Conservation (phyloP, 2,888 invertebrate genomes). For the Andrena haemorrhoa region DNA sequence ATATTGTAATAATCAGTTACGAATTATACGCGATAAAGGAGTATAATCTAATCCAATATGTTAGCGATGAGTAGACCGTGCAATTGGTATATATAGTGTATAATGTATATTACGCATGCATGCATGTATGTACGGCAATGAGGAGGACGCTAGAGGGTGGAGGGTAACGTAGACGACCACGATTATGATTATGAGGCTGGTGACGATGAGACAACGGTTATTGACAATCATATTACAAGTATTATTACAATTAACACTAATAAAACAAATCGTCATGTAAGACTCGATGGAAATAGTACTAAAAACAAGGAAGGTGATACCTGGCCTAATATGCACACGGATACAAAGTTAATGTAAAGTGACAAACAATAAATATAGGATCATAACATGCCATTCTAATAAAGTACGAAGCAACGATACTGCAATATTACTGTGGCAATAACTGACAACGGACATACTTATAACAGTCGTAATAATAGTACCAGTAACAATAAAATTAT, state of each 20-base stretch:
- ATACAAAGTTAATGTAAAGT: conserved; percentile 17
- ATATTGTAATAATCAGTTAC: conserved; percentile 5
- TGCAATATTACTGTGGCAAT: conserved; percentile 18
- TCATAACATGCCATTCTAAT: conserved; percentile 9
- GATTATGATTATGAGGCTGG: neutral
- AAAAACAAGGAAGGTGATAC: conserved; percentile 12
- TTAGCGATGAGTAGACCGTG: neutral
- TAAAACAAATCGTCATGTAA: neutral
- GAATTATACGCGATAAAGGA: neutral
- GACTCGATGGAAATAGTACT: neutral
- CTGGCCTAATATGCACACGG: neutral
- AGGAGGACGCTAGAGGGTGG: neutral
- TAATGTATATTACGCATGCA: neutral
- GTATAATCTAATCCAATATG: neutral
- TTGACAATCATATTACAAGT: neutral
- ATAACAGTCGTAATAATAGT: conserved; percentile 40
- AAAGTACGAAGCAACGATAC: conserved; percentile 6
- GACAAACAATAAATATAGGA: conserved; percentile 12
- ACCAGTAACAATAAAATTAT: conserved; percentile 34
- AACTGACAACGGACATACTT: conserved; percentile 30
- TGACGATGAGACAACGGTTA: neutral
- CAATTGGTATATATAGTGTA: conserved; percentile 25
- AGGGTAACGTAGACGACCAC: neutral
- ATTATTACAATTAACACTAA: neutral
- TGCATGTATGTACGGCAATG: neutral